Conservation (phyloP, 2,888 invertebrate genomes). For the Cyaniris semiargus region DNA sequence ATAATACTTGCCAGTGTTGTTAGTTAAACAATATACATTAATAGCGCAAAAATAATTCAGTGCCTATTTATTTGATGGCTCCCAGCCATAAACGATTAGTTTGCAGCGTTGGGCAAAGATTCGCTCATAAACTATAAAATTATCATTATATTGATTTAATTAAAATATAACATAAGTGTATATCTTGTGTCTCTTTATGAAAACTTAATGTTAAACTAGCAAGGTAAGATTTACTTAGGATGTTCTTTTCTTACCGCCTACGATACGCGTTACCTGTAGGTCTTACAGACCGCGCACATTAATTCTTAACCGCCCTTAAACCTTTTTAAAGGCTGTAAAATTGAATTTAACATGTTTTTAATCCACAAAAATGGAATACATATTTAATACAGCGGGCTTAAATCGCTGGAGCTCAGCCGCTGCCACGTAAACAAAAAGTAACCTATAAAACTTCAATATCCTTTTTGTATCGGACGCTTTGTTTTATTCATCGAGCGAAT, state of each 20-base stretch:
- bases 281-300: background rate
- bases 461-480: constrained; percentile 22
- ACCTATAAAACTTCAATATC: constrained; percentile 25
- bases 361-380: constrained; percentile 6
- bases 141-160: too few species aligned
- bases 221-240: background rate
- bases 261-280: background rate
- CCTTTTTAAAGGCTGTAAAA: background rate
- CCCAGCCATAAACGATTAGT: too few species aligned
- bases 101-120: too few species aligned
- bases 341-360: background rate
- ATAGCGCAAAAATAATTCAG: too few species aligned
- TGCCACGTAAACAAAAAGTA: constrained; percentile 22
- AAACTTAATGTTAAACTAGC: background rate
- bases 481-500: constrained; percentile 16
- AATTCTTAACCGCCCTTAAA: background rate
- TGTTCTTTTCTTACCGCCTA: background rate
- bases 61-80: too few species aligned
- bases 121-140: too few species aligned
- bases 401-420: constrained; percentile 6
- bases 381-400: background rate
- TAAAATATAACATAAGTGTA: too few species aligned
- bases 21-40: too few species aligned
- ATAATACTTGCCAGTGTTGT: too few species aligned
- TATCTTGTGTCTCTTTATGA: too few species aligned